phyloP scores from a whole-genome alignment of 2,888 invertebrate genomes.

The Aleiodes alternator region DNA sequence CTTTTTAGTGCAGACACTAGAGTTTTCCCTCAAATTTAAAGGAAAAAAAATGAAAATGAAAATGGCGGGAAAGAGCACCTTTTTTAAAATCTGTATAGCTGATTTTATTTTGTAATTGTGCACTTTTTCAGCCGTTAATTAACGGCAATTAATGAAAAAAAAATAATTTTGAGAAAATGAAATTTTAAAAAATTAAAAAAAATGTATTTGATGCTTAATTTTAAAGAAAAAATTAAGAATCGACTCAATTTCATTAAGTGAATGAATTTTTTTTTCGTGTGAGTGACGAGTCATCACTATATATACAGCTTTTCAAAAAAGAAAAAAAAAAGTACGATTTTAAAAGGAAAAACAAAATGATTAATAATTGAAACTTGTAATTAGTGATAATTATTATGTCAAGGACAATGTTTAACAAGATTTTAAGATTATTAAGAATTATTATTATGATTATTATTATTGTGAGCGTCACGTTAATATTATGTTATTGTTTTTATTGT shows the following conservation, averaged over 20 bases:
- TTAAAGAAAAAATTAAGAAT: constrained; percentile 6
- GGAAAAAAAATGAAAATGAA: too few species aligned
- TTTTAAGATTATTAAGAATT: constrained; percentile 70
- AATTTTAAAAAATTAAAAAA: too few species aligned
- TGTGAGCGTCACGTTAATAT: constrained; percentile 75
- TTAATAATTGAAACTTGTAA: constrained; percentile 61
- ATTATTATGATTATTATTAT: constrained; percentile 62
- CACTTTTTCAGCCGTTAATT: too few species aligned
- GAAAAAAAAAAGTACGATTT: constrained; percentile 11
- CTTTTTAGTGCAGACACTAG: neutral
- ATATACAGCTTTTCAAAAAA: constrained; percentile 28
- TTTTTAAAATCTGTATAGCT: too few species aligned
- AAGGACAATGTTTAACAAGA: constrained; percentile 71
- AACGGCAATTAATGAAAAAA: too few species aligned
- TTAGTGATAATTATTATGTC: constrained; percentile 70
- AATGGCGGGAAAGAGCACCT: too few species aligned
- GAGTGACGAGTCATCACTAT: constrained; percentile 66
- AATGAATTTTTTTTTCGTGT: constrained; percentile 30
- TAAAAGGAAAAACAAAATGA: constrained; percentile 34
- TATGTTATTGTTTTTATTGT: constrained; percentile 76
- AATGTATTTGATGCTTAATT: too few species aligned
- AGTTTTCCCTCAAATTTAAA: too few species aligned
- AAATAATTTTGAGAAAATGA: too few species aligned
- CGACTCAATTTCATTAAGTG: constrained; percentile 51
- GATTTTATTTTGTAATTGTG: too few species aligned